A percentile compares a stretch with the other conserved stretches of the same genome.
phyloP scores from a whole-genome alignment of 2,888 invertebrate species.

The Coenonympha arcania region DNA sequence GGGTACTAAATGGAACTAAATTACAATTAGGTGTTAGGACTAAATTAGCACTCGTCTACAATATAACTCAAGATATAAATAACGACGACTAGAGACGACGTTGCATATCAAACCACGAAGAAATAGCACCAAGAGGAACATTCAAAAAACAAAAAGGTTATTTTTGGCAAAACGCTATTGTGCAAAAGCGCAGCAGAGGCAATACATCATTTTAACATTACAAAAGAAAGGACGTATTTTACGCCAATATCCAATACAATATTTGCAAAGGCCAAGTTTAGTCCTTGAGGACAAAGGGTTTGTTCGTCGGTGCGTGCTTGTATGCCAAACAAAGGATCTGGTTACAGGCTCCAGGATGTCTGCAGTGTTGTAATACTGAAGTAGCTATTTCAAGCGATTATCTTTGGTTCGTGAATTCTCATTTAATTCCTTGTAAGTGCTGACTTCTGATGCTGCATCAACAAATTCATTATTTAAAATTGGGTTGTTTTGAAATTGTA shows the following conservation, averaged over 20 bases:
- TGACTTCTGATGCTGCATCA: no score
- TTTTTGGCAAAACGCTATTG: background rate
- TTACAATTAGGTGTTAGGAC: no score
- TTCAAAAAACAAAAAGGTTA: no score
- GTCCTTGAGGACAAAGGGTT: conserved; percentile 30
- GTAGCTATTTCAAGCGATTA: background rate
- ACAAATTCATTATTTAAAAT: no score
- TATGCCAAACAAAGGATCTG: conserved; percentile 39
- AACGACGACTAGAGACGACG: no score
- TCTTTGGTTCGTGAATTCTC: background rate
- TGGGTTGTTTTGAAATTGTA: no score
- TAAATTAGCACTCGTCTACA: no score
- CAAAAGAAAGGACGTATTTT: conserved; percentile 4
- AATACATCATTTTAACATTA: background rate
- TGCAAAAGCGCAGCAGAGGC: background rate
- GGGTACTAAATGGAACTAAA: no score
- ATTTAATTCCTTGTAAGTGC: no score
- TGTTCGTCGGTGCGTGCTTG: conserved; percentile 31
- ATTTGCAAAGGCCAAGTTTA: conserved; percentile 41
- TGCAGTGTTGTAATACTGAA: conserved; percentile 14
- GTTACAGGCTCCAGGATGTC: conserved; percentile 27
- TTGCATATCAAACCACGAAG: no score
- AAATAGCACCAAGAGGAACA: background rate
- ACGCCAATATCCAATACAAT: conserved; percentile 27
- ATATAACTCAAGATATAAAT: no score